phyloP scores from a whole-genome alignment of 2,888 invertebrate species.

The Lutraria lutraria region DNA sequence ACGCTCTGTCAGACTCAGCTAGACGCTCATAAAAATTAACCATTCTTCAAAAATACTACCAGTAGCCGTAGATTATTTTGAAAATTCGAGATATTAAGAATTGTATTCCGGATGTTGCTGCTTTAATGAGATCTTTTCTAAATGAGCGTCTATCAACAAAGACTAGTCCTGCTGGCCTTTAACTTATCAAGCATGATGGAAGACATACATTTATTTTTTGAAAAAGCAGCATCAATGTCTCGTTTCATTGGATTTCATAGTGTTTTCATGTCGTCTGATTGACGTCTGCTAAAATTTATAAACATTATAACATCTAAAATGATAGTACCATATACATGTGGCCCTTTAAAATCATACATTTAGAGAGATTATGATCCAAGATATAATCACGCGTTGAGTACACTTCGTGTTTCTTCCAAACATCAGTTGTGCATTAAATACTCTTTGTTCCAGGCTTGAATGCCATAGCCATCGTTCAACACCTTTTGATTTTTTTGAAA shows the following conservation, averaged over 20 bases:
- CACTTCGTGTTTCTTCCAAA: too few relatives aligned
- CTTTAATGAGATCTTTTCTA: background rate
- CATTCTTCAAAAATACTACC: background rate
- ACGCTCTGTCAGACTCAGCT: background rate
- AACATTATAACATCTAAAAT: background rate
- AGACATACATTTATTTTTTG: background rate
- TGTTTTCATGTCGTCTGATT: conserved; percentile 4
- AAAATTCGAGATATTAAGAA: background rate
- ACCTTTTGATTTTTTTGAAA: too few relatives aligned
- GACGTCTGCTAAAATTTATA: background rate
- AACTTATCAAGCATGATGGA: background rate
- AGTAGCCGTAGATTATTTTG: background rate
- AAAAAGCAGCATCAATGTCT: background rate
- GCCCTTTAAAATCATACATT: background rate
- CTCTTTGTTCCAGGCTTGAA: too few relatives aligned
- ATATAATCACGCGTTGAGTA: background rate
- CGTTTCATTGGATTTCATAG: background rate
- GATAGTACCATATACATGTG: background rate
- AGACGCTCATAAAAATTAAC: conserved; percentile 23
- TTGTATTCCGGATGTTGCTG: background rate
- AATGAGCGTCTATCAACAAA: background rate
- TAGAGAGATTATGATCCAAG: background rate
- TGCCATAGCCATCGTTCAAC: too few relatives aligned
- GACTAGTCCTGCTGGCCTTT: background rate
- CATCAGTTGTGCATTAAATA: too few relatives aligned